phyloP scores from a whole-genome alignment of 2,797 vertebrate genomes.

The Pantherophis alleghaniensis region DNA sequence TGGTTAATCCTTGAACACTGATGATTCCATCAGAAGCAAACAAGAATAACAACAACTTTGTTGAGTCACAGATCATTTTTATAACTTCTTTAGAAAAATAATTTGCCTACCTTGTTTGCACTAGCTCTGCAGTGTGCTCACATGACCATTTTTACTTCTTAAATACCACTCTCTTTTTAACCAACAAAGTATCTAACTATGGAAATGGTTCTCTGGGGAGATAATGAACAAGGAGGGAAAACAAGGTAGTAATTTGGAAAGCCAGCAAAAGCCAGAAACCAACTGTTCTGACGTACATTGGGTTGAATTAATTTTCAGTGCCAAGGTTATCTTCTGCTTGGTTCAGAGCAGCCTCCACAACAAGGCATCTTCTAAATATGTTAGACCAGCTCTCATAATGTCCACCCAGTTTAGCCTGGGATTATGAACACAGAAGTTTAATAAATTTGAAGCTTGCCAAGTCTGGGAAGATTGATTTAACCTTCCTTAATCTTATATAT shows the following conservation, averaged over 20 bases:
- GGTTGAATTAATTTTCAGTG: background rate
- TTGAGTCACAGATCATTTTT: background rate
- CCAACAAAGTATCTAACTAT: slow-evolving; percentile 23
- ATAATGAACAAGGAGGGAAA: slow-evolving; percentile 1
- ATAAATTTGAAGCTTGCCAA: background rate
- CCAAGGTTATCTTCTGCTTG: slow-evolving; percentile 24
- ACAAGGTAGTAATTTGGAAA: background rate
- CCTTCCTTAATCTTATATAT: background rate
- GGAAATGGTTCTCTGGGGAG: background rate
- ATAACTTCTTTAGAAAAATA: background rate
- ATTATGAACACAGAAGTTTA: background rate
- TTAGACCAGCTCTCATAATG: background rate
- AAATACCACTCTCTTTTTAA: background rate
- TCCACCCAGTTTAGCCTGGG: background rate
- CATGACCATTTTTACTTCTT: background rate
- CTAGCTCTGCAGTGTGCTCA: background rate
- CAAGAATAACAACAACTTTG: background rate
- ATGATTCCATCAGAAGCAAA: background rate
- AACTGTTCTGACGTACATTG: accelerated
- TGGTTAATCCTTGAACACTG: background rate
- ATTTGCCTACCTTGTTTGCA: background rate
- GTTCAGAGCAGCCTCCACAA: background rate
- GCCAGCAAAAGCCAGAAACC: background rate
- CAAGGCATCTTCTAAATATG: background rate
- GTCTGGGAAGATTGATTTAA: background rate